Base-by-base conservation (phyloP, 2,888 invertebrate genomes). In the Arctia plantaginis region DNA sequence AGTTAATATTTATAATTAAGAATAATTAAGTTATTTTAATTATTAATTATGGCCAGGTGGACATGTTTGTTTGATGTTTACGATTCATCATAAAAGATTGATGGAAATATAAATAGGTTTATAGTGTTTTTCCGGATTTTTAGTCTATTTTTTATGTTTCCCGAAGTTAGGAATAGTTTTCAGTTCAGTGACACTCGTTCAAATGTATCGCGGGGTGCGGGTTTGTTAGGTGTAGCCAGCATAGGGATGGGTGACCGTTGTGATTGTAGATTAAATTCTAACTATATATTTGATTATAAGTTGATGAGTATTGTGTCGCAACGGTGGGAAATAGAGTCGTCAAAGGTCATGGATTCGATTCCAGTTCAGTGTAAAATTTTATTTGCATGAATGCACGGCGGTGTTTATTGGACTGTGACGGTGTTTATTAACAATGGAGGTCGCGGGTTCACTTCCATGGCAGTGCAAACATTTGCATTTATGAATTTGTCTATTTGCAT, bases 1-100 rank as follows among this genome's bases (percentile, higher is more conserved):
- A 81, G 77, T 77, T 82, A 72, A 66, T 66, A 70, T 69, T 62
- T 64, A 27, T 66, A 20, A 73, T 73, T 71, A 71, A 47, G 30
- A 71, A 64, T 75, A 77, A 83, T 82, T 79, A 51, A 64, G 71
- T 64, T 30, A 64, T n/a, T 59, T 69, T 55, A n/a, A 55, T 73
- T 69, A 69, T 69, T 73, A 67, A 76, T 73, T 70, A 72, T 44
- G 67, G 62, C n/a, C 66, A 76, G 72, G 64, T 72, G 66, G 67
- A 41, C 51, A 59, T 71, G 64, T 71, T 68, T 69, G 69, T 75
- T 75, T 72, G 39, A 72, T 33, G 65, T 69, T 72, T 66, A 72
- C 66, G 72, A 76, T 73, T 64, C 18, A 65, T 76, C 75, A 72
- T 76, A 73, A 74, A 74, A 71, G 72, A 27, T 72, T 69, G 69